A percentile compares a stretch with the other conserved stretches of the same genome.
Evolutionary conservation across 1,140 invertebrate species (phyloP).

Genomic region (Neotoxoptera formosana): DNA sequence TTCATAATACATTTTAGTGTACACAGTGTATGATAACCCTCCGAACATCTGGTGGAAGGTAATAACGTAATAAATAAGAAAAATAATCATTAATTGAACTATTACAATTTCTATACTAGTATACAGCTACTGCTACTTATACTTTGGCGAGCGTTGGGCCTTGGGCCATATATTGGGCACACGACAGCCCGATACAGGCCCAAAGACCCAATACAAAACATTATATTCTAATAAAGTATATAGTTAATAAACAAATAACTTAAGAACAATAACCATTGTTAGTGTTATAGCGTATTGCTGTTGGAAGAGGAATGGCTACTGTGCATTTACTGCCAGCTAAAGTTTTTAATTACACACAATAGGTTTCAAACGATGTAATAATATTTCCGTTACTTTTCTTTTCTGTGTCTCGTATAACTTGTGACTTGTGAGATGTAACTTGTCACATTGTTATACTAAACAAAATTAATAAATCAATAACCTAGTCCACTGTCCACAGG

Average conservation of each 20-base stretch:
- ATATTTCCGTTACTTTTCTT: background rate
- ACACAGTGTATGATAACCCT: background rate
- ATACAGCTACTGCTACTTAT: background rate
- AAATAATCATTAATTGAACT: background rate
- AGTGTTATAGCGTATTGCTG: background rate
- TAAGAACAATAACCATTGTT: conserved; percentile 17
- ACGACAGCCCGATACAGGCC: background rate
- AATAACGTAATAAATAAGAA: background rate
- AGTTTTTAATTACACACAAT: background rate
- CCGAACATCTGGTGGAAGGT: background rate
- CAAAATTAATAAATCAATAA: conserved; percentile 8
- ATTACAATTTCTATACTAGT: background rate
- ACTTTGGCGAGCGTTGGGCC: background rate
- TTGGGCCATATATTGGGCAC: no score
- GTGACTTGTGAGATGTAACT: background rate
- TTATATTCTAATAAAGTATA: background rate
- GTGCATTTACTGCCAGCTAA: background rate
- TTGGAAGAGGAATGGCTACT: background rate
- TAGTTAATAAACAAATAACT: background rate
- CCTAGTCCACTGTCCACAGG: background rate
- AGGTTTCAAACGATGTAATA: background rate
- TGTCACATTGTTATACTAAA: background rate
- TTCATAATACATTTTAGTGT: background rate
- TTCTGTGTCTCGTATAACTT: background rate
- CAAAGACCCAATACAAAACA: background rate